Conservation (phyloP, 2,113 vertebrate species). For the Forbesichthys agassizii region DNA sequence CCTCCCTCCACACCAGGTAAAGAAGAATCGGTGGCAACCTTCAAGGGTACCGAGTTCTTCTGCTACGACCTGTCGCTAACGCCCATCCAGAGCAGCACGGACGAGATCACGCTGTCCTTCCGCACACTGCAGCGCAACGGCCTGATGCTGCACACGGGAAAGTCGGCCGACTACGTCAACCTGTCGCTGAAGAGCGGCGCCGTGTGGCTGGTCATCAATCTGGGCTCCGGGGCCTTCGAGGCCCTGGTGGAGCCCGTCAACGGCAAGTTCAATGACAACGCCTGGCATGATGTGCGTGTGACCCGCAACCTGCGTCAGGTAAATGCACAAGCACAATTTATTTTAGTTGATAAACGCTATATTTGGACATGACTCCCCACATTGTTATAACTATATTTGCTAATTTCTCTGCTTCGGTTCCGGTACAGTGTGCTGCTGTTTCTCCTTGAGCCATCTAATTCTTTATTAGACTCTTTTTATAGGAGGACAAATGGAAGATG, state of each 20-base stretch:
- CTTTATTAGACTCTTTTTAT: slow-evolving; percentile 27
- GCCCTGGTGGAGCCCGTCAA: slow-evolving; percentile 95
- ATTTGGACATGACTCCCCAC: no score
- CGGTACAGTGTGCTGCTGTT: neutral
- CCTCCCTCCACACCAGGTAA: slow-evolving; percentile 74
- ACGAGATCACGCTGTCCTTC: slow-evolving; percentile 94
- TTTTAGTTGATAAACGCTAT: neutral
- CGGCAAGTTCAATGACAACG: slow-evolving; percentile 94
- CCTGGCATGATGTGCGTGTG: slow-evolving; percentile 92
- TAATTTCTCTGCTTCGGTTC: no score
- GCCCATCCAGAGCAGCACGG: slow-evolving; percentile 96
- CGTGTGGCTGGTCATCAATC: slow-evolving; percentile 96
- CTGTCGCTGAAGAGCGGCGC: slow-evolving; percentile 93
- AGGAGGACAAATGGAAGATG: slow-evolving; percentile 20
- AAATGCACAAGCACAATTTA: slow-evolving; percentile 51
- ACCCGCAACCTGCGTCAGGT: slow-evolving; percentile 98
- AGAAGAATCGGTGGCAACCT: slow-evolving; percentile 91
- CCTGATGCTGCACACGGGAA: slow-evolving; percentile 95
- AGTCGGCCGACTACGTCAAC: slow-evolving; percentile 95
- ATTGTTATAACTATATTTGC: no score
- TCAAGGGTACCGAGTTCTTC: slow-evolving; percentile 95
- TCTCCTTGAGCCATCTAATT: neutral
- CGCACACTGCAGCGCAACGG: slow-evolving; percentile 92
- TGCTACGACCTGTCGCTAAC: slow-evolving; percentile 96
- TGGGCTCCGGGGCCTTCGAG: slow-evolving; percentile 95